Conservation (phyloP, 1,140 invertebrate genomes). For the Homarus americanus region DNA sequence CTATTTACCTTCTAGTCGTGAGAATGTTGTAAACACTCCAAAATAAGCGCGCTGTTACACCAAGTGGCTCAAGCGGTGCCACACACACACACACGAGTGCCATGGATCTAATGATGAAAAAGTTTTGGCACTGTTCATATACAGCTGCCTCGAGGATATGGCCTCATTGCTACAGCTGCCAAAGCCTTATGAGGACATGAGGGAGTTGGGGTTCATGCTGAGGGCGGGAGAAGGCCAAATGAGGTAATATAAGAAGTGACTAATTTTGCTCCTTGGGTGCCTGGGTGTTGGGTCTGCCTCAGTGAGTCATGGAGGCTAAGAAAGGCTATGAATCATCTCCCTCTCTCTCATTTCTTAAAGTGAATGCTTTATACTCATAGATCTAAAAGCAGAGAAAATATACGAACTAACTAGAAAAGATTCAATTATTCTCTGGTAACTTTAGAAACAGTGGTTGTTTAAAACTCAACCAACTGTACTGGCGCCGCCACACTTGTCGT, state of each 20-base stretch:
- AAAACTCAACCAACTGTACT: not conserved
- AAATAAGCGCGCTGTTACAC: not conserved
- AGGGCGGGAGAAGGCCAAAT: conserved; percentile 51
- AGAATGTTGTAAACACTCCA: not conserved
- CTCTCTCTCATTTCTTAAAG: conserved; percentile 20
- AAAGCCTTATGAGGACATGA: conserved; percentile 55
- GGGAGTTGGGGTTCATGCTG: not conserved
- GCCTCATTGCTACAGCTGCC: conserved; percentile 46
- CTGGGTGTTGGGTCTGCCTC: conserved; percentile 54
- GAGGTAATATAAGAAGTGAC: conserved; percentile 65
- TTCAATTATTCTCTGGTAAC: not conserved
- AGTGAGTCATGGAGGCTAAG: conserved; percentile 48
- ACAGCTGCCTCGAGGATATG: conserved; percentile 37
- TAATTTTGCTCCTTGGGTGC: conserved; percentile 61
- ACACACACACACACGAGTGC: conserved; percentile 10
- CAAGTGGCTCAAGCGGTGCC: no score
- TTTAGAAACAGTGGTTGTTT: not conserved
- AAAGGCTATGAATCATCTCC: conserved; percentile 56
- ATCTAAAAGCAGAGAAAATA: not conserved
- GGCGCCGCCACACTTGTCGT: not conserved
- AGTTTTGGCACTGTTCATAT: conserved; percentile 53
- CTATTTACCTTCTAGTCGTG: not conserved
- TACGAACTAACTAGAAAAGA: not conserved
- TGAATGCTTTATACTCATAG: not conserved
- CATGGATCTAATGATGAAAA: conserved; percentile 19